These are phyloP conservation scores for Ichneumoninae sp. DNA, from an alignment of 2,888 invertebrate genomes.

Conservation along the genomic window DNA sequence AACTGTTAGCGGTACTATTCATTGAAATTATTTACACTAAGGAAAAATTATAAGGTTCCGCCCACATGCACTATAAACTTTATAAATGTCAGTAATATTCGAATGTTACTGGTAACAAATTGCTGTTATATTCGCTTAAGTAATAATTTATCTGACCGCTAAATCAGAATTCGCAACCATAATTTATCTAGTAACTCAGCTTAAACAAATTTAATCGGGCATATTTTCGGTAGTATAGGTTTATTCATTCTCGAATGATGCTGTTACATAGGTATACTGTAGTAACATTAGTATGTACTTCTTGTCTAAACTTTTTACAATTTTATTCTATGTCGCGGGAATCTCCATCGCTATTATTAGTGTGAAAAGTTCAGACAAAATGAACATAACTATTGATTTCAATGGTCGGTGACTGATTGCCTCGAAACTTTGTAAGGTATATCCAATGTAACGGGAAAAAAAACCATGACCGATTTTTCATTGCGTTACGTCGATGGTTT, in stretches of 20 bases:
- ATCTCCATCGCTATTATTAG: neutral
- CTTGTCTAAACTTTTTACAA: slow-evolving; percentile 18
- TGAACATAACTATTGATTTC: slow-evolving; percentile 4
- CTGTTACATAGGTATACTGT: slow-evolving; percentile 48
- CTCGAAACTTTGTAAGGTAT: slow-evolving; percentile 13
- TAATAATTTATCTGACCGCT: too few species aligned
- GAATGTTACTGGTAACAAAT: too few species aligned
- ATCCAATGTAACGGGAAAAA: slow-evolving; percentile 18
- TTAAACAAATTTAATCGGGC: too few species aligned
- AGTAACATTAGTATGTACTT: slow-evolving; percentile 32
- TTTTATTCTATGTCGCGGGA: neutral
- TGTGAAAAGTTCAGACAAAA: slow-evolving; percentile 19
- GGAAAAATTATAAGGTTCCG: too few species aligned
- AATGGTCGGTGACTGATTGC: slow-evolving; percentile 25
- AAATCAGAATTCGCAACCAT: too few species aligned
- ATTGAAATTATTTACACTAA: too few species aligned
- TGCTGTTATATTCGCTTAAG: too few species aligned
- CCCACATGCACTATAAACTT: too few species aligned
- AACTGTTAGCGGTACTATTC: too few species aligned
- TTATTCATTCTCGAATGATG: slow-evolving; percentile 50
- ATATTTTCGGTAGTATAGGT: slow-evolving; percentile 84
- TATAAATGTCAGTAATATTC: too few species aligned
- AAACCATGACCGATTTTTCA: neutral
- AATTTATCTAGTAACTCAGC: too few species aligned
- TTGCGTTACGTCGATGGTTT: slow-evolving; percentile 16